These are phyloP conservation scores for Schizopygopsis pylzovi DNA, from an alignment of 2,797 vertebrate species.

Conservation along the genomic window DNA sequence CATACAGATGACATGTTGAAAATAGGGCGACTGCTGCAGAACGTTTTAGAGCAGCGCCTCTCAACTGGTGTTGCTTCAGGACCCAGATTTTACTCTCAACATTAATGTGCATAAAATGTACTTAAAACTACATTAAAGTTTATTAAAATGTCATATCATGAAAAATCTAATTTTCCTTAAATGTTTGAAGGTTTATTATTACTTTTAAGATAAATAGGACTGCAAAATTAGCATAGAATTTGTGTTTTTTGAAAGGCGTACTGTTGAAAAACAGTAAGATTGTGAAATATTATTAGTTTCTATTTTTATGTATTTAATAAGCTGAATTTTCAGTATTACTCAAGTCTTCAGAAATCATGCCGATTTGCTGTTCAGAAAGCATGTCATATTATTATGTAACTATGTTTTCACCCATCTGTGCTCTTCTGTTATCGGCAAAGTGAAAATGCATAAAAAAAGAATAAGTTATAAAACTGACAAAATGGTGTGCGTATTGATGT, in stretches of 20 bases:
- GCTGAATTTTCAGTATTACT: not conserved
- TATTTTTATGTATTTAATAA: not conserved
- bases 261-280: too few relatives aligned
- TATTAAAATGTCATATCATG: not conserved
- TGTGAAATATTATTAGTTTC: not conserved
- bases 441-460: too few relatives aligned
- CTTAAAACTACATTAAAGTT: not conserved
- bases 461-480: too few relatives aligned
- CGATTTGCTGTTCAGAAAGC: not conserved
- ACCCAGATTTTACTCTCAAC: not conserved
- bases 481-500: too few relatives aligned
- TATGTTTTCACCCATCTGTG: too few relatives aligned
- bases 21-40: not conserved
- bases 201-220: not conserved
- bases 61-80: not conserved
- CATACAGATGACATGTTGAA: conserved; percentile 1
- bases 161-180: not conserved
- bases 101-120: not conserved
- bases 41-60: not conserved
- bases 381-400: too few relatives aligned
- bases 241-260: not conserved
- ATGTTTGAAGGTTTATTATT: not conserved
- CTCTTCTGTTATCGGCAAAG: too few relatives aligned
- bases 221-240: not conserved
- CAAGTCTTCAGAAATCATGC: not conserved